A percentile compares a stretch with the other conserved stretches of the same genome.
phyloP scores from a whole-genome alignment of 2,888 invertebrate genomes.

The Pseudococcus longispinus region DNA sequence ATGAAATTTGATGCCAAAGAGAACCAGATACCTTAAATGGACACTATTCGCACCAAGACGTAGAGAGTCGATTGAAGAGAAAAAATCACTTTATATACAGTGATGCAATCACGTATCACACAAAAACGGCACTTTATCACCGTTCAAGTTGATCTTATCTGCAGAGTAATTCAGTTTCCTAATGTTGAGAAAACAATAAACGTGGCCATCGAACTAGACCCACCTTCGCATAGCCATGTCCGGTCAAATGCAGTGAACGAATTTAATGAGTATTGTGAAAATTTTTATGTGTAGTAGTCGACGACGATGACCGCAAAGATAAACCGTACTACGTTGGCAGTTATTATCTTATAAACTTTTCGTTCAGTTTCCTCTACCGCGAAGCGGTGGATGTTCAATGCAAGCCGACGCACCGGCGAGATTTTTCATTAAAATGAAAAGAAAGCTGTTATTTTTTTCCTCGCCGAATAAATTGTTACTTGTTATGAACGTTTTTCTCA shows the following conservation, averaged over 20 bases:
- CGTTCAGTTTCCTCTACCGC: neutral
- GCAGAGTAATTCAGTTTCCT: neutral
- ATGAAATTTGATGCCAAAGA: constrained; percentile 39
- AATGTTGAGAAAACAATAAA: neutral
- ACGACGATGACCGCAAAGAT: neutral
- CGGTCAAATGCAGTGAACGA: neutral
- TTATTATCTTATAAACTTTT: neutral
- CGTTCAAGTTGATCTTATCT: neutral
- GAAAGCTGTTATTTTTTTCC: constrained; percentile 23
- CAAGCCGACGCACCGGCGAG: neutral
- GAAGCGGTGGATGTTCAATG: neutral
- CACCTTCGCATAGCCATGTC: neutral
- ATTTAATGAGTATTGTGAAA: constrained; percentile 15
- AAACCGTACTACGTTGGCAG: neutral
- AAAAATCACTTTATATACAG: neutral
- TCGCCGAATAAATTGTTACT: constrained; percentile 2
- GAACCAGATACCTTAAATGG: constrained; percentile 41
- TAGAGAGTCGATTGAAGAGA: neutral
- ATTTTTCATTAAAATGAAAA: constrained; percentile 33
- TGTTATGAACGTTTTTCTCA: constrained; percentile 1
- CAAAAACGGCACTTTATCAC: neutral
- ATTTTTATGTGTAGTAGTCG: neutral
- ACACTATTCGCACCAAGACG: neutral
- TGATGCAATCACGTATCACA: constrained; percentile 7
- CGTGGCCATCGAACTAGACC: neutral